These are phyloP conservation scores for Mycteria americana DNA, from an alignment of 2,797 vertebrate species.

Conservation along the genomic window DNA sequence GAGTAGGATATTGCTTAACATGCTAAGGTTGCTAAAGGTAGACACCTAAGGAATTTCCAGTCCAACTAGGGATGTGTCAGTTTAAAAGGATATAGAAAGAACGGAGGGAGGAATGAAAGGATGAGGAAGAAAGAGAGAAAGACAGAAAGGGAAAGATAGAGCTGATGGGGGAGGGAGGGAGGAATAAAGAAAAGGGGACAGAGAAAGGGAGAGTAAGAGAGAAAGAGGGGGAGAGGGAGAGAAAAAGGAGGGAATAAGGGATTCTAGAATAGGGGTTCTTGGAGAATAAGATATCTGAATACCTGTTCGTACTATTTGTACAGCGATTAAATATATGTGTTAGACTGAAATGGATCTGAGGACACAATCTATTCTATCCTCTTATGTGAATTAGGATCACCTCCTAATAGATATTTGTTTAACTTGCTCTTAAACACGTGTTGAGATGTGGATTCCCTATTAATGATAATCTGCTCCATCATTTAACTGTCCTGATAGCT, in stretches of 20 bases:
- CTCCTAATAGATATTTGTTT: not conserved
- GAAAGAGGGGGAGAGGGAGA: not conserved
- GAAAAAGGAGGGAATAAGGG: not conserved
- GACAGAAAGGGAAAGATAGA: not conserved
- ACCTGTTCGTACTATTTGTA: not conserved
- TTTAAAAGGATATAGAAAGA: not conserved
- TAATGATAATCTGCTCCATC: not conserved
- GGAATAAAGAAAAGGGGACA: not conserved
- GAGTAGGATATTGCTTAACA: not conserved
- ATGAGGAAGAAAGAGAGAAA: not conserved
- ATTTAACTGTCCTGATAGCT: not conserved
- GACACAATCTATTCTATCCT: not conserved
- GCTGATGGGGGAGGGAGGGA: not conserved
- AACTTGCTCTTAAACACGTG: not conserved
- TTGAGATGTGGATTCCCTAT: not conserved
- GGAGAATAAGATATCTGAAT: not conserved
- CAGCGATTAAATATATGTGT: not conserved
- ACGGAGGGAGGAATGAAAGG: not conserved
- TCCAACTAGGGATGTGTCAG: not conserved
- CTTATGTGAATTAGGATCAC: not conserved
- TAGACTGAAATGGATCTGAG: not conserved
- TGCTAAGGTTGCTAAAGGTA: not conserved
- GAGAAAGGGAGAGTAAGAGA: not conserved
- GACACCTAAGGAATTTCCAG: not conserved
- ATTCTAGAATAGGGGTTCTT: not conserved